These are phyloP conservation scores for Stenichneumon culpator DNA, from an alignment of 2,888 invertebrate genomes.

Conservation along the genomic window DNA sequence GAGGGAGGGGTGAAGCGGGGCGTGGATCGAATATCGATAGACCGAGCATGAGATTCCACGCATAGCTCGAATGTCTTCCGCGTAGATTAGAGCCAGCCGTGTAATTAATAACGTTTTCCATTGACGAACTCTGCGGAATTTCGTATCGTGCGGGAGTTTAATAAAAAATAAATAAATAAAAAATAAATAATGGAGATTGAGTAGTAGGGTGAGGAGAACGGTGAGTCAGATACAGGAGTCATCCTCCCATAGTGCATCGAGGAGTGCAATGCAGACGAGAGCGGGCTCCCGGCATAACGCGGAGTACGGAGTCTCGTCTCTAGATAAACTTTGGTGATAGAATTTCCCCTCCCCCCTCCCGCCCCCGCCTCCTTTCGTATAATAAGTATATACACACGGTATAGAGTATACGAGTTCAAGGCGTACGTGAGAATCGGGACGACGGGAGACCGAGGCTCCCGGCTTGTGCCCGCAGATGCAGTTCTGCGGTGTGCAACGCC, in stretches of 20 bases:
- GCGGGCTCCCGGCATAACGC: slow-evolving; percentile 18
- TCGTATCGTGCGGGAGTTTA: slow-evolving; percentile 10
- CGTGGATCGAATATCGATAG: slow-evolving; percentile 57
- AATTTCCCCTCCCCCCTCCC: slow-evolving; percentile 57
- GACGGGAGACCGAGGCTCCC: slow-evolving; percentile 73
- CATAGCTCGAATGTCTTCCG: slow-evolving; percentile 62
- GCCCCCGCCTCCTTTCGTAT: slow-evolving; percentile 68
- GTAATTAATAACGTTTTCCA: slow-evolving; percentile 66
- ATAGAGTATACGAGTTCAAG: slow-evolving; percentile 72
- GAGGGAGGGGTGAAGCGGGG: slow-evolving; percentile 10
- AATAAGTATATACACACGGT: slow-evolving; percentile 73
- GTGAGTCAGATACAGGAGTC: slow-evolving; percentile 67
- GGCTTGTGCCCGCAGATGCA: slow-evolving; percentile 69
- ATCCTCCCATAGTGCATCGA: slow-evolving; percentile 67
- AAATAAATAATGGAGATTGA: not conserved
- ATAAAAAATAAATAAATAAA: not conserved
- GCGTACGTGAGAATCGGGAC: slow-evolving; percentile 84
- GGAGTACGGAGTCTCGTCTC: slow-evolving; percentile 69
- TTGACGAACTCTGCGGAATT: slow-evolving; percentile 63
- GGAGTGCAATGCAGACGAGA: not conserved
- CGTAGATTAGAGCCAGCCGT: slow-evolving; percentile 40
- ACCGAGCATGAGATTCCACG: slow-evolving; percentile 37
- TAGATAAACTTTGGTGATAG: slow-evolving; percentile 75
- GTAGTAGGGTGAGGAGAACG: slow-evolving; percentile 33
- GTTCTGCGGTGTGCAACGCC: slow-evolving; percentile 42